phyloP scores from a whole-genome alignment of 2,797 vertebrate genomes.

The Spondyliosoma cantharus region DNA sequence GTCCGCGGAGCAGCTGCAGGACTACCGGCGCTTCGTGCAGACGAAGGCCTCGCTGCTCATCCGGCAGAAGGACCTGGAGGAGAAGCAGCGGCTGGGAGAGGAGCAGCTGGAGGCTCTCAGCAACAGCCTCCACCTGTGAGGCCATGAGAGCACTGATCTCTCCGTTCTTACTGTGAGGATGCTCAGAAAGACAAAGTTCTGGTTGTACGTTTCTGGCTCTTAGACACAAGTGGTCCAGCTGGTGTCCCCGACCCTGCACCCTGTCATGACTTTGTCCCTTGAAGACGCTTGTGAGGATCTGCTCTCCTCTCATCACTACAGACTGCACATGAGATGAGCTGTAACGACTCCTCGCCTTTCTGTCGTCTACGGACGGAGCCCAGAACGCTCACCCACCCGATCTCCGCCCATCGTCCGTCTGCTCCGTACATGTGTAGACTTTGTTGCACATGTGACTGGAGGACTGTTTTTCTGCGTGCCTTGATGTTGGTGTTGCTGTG shows the following conservation, averaged over 20 bases:
- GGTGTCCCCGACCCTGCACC: conserved; percentile 23
- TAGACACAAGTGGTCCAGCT: conserved; percentile 20
- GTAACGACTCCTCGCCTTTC: conserved; percentile 25
- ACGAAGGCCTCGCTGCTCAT: conserved; percentile 91
- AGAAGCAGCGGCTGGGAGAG: conserved; percentile 87
- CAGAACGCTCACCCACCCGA: not conserved
- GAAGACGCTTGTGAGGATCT: conserved; percentile 25
- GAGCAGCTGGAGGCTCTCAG: conserved; percentile 90
- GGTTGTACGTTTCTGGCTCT: conserved; percentile 8
- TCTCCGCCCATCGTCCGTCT: conserved; percentile 31
- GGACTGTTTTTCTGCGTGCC: conserved; percentile 63
- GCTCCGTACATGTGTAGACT: conserved; percentile 24
- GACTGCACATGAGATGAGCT: conserved; percentile 26
- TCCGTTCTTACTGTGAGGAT: conserved; percentile 10
- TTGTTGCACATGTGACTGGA: conserved; percentile 21
- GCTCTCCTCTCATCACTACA: conserved; percentile 13
- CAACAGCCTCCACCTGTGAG: conserved; percentile 73
- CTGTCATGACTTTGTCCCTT: conserved; percentile 19
- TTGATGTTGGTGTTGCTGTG: conserved; percentile 62
- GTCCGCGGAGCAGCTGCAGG: conserved; percentile 84
- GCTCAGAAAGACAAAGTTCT: conserved; percentile 3
- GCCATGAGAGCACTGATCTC: not conserved
- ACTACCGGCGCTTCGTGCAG: conserved; percentile 88
- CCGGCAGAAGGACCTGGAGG: conserved; percentile 93
- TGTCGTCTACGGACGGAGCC: not conserved